Evolutionary conservation across 2,797 vertebrate species (phyloP).

Genomic region (Premnoplex brunnescens): DNA sequence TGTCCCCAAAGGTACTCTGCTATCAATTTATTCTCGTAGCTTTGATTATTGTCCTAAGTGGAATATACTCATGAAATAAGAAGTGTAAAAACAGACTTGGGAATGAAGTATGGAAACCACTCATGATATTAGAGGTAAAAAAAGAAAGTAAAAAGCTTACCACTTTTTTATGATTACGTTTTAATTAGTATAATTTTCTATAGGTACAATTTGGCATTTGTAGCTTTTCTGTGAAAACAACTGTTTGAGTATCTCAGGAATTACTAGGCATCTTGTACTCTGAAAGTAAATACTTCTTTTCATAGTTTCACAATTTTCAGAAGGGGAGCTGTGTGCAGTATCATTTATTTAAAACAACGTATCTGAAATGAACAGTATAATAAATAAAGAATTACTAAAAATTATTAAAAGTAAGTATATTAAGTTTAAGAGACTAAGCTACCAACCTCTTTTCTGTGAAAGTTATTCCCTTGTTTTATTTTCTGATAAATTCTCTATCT

Average conservation of each 20-base stretch:
- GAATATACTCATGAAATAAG: background rate
- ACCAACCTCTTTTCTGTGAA: background rate
- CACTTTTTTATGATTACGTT: background rate
- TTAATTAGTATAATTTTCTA: background rate
- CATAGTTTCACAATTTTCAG: constrained; percentile 51
- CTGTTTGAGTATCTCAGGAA: constrained; percentile 60
- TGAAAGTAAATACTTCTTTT: background rate
- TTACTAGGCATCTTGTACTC: constrained; percentile 37
- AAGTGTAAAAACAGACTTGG: background rate
- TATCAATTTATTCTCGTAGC: background rate
- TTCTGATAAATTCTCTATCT: background rate
- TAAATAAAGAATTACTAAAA: constrained; percentile 61
- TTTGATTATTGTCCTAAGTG: background rate
- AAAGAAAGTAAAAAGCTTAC: background rate
- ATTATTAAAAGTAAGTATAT: background rate
- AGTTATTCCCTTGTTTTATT: background rate
- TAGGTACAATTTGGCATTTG: constrained; percentile 9
- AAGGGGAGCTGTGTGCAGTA: constrained; percentile 66
- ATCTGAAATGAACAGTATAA: constrained; percentile 19
- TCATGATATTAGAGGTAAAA: background rate
- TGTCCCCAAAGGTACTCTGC: background rate
- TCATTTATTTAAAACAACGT: constrained; percentile 66
- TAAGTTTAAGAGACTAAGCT: background rate
- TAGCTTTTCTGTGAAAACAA: constrained; percentile 3
- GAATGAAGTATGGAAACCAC: background rate